Conservation (phyloP, 1,140 invertebrate genomes). For the Drosophila nasuta region DNA sequence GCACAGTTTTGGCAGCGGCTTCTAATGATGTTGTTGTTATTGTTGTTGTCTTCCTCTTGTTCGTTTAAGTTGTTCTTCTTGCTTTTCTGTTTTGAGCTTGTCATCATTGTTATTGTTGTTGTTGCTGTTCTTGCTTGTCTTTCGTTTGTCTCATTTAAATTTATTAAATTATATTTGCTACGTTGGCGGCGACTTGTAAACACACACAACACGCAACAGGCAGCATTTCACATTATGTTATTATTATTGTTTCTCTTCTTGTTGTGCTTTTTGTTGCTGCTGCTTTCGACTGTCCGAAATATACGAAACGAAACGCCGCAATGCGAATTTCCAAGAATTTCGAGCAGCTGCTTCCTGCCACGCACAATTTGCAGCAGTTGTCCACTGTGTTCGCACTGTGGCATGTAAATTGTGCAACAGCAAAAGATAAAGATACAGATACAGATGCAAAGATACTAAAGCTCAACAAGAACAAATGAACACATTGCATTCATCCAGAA, state of each 20-base stretch:
- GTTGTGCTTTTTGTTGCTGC: constrained; percentile 18
- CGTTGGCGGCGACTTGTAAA: constrained; percentile 44
- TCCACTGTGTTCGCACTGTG: constrained; percentile 30
- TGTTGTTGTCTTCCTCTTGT: constrained; percentile 10
- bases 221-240: constrained; percentile 14
- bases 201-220: constrained; percentile 37
- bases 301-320: constrained; percentile 36
- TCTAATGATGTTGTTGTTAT: constrained; percentile 68
- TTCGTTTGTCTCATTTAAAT: constrained; percentile 71
- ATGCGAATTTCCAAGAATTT: constrained; percentile 75
- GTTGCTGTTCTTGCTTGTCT: constrained; percentile 24
- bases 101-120: constrained; percentile 41
- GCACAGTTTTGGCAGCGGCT: constrained; percentile 49
- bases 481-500: not conserved
- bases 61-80: constrained; percentile 15
- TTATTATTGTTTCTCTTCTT: constrained; percentile 17
- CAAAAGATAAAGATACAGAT: constrained; percentile 6
- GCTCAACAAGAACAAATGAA: not conserved
- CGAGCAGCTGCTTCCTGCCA: constrained; percentile 79
- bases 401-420: constrained; percentile 54
- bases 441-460: constrained; percentile 3
- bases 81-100: constrained; percentile 23
- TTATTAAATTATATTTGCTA: constrained; percentile 72
- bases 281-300: constrained; percentile 36
- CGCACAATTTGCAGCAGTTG: constrained; percentile 59